Percentiles rank a stretch among this genome's conserved stretches.
Conservation (phyloP, 1,140 invertebrate genomes). For the Alviniconcha marisindica region DNA sequence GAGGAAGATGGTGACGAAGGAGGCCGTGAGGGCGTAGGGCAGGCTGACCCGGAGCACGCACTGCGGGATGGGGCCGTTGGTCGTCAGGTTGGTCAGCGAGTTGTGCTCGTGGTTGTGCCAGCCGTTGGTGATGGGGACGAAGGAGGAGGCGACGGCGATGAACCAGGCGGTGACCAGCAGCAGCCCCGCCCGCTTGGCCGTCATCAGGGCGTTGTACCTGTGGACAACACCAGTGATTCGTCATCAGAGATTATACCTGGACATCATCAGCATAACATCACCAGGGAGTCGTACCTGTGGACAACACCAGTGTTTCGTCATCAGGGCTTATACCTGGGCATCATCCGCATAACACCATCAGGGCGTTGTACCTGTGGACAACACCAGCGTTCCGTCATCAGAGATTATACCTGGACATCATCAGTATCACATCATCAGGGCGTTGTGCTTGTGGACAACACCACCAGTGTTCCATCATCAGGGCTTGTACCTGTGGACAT, state of each 20-base stretch:
- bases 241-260: no score
- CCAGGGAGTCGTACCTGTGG: no score
- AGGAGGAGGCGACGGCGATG: slow-evolving; percentile 94
- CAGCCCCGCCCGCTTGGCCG: slow-evolving; percentile 84
- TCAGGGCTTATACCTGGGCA: no score
- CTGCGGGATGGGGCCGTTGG: slow-evolving; percentile 53
- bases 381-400: no score
- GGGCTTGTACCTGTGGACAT: slow-evolving; percentile 77
- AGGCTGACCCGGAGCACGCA: slow-evolving; percentile 67
- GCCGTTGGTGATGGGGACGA: slow-evolving; percentile 95
- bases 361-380: no score
- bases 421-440: no score
- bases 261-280: no score
- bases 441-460: no score
- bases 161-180: slow-evolving; percentile 98
- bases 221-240: not conserved
- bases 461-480: slow-evolving; percentile 83
- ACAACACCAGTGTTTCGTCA: no score
- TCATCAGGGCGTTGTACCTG: slow-evolving; percentile 94
- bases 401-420: no score
- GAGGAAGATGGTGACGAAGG: slow-evolving; percentile 63
- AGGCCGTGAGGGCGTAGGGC: slow-evolving; percentile 59
- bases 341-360: no score
- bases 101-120: slow-evolving; percentile 81
- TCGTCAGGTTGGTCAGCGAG: slow-evolving; percentile 63